These are phyloP conservation scores for Mormyrops boulengeri DNA, from an alignment of 2,797 vertebrate genomes.

Conservation along the genomic window DNA sequence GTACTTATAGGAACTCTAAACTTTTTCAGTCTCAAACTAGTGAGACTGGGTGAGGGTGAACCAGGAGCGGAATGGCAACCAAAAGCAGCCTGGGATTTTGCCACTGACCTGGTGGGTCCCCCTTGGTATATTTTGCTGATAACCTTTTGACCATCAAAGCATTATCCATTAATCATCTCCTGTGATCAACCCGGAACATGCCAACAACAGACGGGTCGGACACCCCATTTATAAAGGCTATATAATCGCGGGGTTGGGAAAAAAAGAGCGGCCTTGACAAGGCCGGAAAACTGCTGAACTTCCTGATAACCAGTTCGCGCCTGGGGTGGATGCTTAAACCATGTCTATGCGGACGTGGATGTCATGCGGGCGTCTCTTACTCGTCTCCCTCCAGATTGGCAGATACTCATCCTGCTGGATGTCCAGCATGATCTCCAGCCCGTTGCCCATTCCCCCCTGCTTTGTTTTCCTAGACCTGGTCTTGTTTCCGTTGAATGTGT, in stretches of 20 bases:
- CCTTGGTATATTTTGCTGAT: not conserved
- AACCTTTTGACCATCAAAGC: not conserved
- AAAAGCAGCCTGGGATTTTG: not conserved
- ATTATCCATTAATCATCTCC: not conserved
- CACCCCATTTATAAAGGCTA: not conserved
- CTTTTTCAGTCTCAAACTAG: not conserved
- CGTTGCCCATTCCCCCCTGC: conserved; percentile 75
- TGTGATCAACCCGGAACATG: not conserved
- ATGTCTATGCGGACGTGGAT: not conserved
- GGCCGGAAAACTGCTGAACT: not conserved
- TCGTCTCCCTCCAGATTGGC: conserved; percentile 81
- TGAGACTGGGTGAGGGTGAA: not conserved
- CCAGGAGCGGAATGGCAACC: not conserved
- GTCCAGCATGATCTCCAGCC: conserved; percentile 80
- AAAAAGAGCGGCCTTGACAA: not conserved
- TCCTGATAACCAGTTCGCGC: not conserved
- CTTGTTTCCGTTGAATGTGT: conserved; percentile 74
- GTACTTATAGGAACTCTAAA: not conserved
- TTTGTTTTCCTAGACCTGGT: conserved; percentile 60
- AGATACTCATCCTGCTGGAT: conserved; percentile 81
- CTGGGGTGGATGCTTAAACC: not conserved
- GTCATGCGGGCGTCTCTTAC: conserved; percentile 43
- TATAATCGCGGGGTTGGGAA: not conserved
- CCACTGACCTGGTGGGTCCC: not conserved
- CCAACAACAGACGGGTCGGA: not conserved